Conservation (phyloP, 2,113 vertebrate species). For the Balaenoptera acutorostrata region DNA sequence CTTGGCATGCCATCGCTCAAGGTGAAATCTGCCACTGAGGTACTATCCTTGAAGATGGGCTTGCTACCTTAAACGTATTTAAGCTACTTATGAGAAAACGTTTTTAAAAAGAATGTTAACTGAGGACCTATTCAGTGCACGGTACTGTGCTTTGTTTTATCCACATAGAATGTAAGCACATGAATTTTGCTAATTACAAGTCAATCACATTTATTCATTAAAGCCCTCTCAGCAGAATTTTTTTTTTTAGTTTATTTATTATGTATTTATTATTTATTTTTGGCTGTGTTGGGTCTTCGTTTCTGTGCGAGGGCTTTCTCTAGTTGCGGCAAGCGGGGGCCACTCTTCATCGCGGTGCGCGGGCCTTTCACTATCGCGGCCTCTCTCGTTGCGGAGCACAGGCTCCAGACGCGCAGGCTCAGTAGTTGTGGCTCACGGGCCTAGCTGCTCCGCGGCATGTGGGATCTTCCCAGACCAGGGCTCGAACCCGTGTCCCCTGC, state of each 20-base stretch:
- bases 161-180: not conserved
- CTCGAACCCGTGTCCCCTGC: no score
- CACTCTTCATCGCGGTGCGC: no score
- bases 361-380: no score
- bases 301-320: no score
- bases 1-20: not conserved
- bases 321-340: no score
- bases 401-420: no score
- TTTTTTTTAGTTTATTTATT: not conserved
- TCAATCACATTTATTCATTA: constrained; percentile 15
- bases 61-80: not conserved
- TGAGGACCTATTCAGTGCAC: not conserved
- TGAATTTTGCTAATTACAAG: not conserved
- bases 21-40: not conserved
- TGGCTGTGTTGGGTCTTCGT: no score
- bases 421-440: no score
- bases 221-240: not conserved
- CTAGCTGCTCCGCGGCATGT: no score
- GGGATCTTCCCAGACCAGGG: no score
- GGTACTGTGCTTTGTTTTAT: not conserved
- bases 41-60: not conserved
- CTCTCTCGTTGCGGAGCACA: no score
- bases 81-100: not conserved
- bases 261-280: no score
- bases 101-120: not conserved